Conservation (phyloP, 2,797 vertebrate species). For the Eupleurogrammus muticus region DNA sequence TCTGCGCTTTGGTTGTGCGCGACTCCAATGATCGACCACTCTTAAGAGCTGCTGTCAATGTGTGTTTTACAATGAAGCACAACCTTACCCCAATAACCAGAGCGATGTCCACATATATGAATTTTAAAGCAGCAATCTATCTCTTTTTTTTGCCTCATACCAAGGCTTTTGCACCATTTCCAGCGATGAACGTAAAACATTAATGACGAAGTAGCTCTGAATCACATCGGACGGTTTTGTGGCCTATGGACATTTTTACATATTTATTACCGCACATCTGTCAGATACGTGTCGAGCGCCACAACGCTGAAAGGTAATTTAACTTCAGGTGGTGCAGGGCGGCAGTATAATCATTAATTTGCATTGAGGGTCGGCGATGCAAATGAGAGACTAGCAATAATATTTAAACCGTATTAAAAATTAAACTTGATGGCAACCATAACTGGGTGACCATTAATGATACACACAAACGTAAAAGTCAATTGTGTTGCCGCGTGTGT, state of each 20-base stretch:
- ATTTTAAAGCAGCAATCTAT: slow-evolving; percentile 17
- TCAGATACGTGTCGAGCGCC: slow-evolving; percentile 8
- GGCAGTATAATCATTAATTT: slow-evolving; percentile 49
- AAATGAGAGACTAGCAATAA: slow-evolving; percentile 31
- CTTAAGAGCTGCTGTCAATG: slow-evolving; percentile 30
- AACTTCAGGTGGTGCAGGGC: slow-evolving; percentile 11
- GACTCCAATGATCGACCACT: slow-evolving; percentile 22
- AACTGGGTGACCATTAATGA: slow-evolving; percentile 56
- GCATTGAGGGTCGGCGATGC: slow-evolving; percentile 27
- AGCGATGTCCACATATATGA: slow-evolving; percentile 12
- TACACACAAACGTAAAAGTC: slow-evolving; percentile 45
- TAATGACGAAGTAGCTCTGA: slow-evolving; percentile 1
- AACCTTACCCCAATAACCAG: slow-evolving; percentile 11
- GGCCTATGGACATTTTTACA: neutral
- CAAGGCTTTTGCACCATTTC: slow-evolving; percentile 3
- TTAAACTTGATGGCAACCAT: slow-evolving; percentile 39
- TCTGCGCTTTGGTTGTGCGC: slow-evolving; percentile 14
- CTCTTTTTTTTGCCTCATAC: neutral
- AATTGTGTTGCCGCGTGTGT: neutral
- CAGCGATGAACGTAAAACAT: neutral
- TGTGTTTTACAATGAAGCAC: slow-evolving; percentile 22
- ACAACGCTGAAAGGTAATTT: slow-evolving; percentile 13
- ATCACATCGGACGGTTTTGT: neutral
- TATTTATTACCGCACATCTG: slow-evolving; percentile 13
- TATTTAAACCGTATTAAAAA: slow-evolving; percentile 56